Conservation (phyloP, 2,888 invertebrate species). For the Tetrapedia diversipes region DNA sequence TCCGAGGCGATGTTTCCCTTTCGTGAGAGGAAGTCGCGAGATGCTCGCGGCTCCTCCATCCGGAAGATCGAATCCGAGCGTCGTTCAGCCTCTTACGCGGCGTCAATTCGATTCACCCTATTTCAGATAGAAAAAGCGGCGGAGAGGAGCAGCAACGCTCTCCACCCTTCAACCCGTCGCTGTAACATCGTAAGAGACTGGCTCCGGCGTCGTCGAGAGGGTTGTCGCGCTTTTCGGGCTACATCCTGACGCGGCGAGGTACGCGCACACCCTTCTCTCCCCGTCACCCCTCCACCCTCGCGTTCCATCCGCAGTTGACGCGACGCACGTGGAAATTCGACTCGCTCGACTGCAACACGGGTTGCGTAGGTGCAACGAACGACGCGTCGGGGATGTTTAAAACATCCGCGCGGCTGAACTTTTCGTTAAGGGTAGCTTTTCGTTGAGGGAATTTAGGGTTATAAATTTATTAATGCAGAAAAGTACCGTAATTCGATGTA, state of each 20-base stretch:
- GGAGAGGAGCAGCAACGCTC: conserved; percentile 21
- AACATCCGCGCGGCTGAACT: neutral
- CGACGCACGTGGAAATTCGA: conserved; percentile 38
- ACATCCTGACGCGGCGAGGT: conserved; percentile 18
- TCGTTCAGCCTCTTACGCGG: conserved; percentile 58
- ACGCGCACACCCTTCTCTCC: conserved; percentile 14
- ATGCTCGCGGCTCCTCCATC: conserved; percentile 59
- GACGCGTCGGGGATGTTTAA: neutral
- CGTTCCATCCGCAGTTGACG: conserved; percentile 24
- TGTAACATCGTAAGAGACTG: conserved; percentile 65
- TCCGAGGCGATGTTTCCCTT: conserved; percentile 46
- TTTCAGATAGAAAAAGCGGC: conserved; percentile 53
- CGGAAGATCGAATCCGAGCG: conserved; percentile 69
- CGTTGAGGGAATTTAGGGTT: neutral
- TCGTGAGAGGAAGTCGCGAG: conserved; percentile 39
- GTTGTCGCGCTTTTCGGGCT: conserved; percentile 48
- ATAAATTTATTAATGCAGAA: too few species aligned
- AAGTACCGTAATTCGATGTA: too few species aligned
- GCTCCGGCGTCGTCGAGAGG: conserved; percentile 57
- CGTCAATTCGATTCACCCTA: conserved; percentile 70
- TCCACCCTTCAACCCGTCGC: conserved; percentile 37
- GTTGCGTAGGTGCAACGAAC: conserved; percentile 11
- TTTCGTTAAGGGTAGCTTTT: neutral
- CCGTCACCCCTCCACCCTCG: too few species aligned
- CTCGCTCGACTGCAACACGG: conserved; percentile 11